Conservation (phyloP, 2,797 vertebrate genomes). For the Toxotes lorentzi region DNA sequence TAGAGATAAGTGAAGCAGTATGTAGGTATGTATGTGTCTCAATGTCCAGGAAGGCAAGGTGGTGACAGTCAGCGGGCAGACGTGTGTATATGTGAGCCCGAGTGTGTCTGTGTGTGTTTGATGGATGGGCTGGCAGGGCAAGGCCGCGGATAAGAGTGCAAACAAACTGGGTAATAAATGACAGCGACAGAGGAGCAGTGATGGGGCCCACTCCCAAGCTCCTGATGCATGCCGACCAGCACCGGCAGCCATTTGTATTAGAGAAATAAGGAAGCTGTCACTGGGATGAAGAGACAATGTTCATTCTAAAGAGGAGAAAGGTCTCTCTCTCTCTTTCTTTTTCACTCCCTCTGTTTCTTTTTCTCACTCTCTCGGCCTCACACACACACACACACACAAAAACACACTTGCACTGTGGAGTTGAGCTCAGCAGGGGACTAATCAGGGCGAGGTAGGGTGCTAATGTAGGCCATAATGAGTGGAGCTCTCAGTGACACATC, state of each 20-base stretch:
- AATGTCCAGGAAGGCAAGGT: constrained; percentile 55
- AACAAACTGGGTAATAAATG: constrained; percentile 97
- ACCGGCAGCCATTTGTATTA: constrained; percentile 92
- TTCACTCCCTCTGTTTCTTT: constrained; percentile 1
- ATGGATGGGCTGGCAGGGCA: constrained; percentile 94
- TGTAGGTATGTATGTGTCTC: constrained; percentile 41
- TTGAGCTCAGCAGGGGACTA: constrained; percentile 81
- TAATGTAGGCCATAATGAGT: constrained; percentile 86
- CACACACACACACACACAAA: constrained; percentile 18
- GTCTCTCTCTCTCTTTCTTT: constrained; percentile 39
- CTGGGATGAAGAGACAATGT: constrained; percentile 85
- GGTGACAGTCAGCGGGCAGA: constrained; percentile 84
- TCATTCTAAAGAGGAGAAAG: constrained; percentile 65
- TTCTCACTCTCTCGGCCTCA: background rate
- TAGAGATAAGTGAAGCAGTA: constrained; percentile 40
- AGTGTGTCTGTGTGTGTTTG: constrained; percentile 85
- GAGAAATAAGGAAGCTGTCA: constrained; percentile 92
- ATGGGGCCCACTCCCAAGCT: constrained; percentile 87
- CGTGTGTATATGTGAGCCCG: constrained; percentile 44
- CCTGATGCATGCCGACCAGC: constrained; percentile 94
- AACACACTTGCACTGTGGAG: constrained; percentile 63
- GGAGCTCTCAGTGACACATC: constrained; percentile 76
- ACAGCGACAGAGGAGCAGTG: constrained; percentile 88
- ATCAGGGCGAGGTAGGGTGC: constrained; percentile 83
- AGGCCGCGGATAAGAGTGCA: constrained; percentile 97